Evolutionary conservation across 2,888 invertebrate species (phyloP).

Genomic region (Antheraea assamensis): DNA sequence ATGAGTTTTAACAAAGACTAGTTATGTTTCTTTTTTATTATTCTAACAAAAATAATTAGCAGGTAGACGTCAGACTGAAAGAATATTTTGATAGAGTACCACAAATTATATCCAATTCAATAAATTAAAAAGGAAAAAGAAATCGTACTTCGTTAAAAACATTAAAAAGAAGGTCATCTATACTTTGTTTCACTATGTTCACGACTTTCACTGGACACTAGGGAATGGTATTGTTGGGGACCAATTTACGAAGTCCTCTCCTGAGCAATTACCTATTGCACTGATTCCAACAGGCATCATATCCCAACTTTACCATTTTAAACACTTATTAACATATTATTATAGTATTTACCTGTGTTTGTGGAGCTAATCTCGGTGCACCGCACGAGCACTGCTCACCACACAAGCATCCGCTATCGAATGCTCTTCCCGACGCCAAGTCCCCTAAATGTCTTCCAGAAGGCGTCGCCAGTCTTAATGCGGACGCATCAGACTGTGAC

Average conservation of each 20-base stretch:
- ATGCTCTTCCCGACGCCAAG: constrained; percentile 96
- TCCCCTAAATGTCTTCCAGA: constrained; percentile 92
- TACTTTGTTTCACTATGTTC: background rate
- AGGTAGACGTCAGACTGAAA: background rate
- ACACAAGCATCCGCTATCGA: constrained; percentile 97
- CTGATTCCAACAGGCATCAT: background rate
- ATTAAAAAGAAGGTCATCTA: background rate
- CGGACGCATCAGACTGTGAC: constrained; percentile 91
- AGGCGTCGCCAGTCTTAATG: constrained; percentile 79
- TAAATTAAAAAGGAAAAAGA: background rate
- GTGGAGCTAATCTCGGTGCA: constrained; percentile 75
- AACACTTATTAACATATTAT: background rate
- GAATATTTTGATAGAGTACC: background rate
- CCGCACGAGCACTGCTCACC: constrained; percentile 87
- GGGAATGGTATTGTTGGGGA: background rate
- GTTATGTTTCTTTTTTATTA: too few species aligned
- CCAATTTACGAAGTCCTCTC: background rate
- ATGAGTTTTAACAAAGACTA: too few species aligned
- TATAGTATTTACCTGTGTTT: constrained; percentile 63
- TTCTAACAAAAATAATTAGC: too few species aligned
- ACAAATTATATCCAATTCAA: background rate
- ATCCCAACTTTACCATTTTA: background rate
- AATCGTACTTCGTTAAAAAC: background rate
- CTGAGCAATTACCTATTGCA: background rate
- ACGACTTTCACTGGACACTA: background rate